Base-by-base conservation (phyloP, 2,888 invertebrate species). In the Stegana nigrithorax region DNA sequence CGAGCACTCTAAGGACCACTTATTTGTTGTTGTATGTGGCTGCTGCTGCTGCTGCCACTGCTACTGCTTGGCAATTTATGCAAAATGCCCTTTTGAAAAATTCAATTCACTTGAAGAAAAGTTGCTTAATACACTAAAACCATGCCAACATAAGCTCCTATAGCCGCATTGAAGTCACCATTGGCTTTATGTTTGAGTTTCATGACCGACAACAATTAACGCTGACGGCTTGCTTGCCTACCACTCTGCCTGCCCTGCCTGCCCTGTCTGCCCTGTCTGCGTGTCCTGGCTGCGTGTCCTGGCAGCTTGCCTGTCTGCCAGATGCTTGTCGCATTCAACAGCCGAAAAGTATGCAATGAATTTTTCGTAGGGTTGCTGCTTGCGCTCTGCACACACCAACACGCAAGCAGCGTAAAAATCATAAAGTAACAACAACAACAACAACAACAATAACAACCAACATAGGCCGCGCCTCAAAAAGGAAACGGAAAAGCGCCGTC, bases 181-280 rank as follows among this genome's bases (percentile, higher is more conserved):
- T 42, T 42, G 12, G 25, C n/a, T 47, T 47, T 29, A 32, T 53
- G 32, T 45, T 8, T 53, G 53, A 7, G 32, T 25, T 73, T 71
- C 80, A 80, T 78, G 81, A 73, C 75, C 72, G 71, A 71, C 68
- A 70, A 70, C 73, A 81, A 81, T 81, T 81, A 81, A 78, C 69
- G 65, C 59, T 59, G 59, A 59, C 60, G 50, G 44, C 60, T 55
- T 50, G n/a, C n/a, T n/a, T n/a, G n/a, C n/a, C n/a, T n/a, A n/a
- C n/a, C n/a, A n/a, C n/a, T n/a, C n/a, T n/a, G n/a, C n/a, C n/a
- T n/a, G n/a, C n/a, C n/a, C n/a, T n/a, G n/a, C n/a, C n/a, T n/a
- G n/a, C n/a, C n/a, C n/a, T n/a, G n/a, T n/a, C n/a, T n/a, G n/a
- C n/a, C n/a, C n/a, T n/a, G n/a, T n/a, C n/a, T n/a, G n/a, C n/a